Evolutionary conservation across 1,140 invertebrate species (phyloP).

Genomic region (Saccostrea glomerata): DNA sequence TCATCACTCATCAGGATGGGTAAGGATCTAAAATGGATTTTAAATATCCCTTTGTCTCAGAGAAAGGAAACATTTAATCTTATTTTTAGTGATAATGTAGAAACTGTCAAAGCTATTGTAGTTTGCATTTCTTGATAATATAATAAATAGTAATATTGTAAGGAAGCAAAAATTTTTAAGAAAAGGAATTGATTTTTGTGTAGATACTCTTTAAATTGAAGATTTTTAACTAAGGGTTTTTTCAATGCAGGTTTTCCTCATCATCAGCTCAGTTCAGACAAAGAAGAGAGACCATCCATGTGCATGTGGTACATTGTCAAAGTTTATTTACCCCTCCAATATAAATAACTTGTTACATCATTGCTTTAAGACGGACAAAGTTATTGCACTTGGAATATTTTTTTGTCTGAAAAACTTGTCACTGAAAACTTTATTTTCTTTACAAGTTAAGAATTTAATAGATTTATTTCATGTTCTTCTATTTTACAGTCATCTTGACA

Average conservation of each 20-base stretch:
- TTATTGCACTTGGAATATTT: background rate
- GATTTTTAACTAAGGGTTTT: too few relatives aligned
- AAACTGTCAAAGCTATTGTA: too few relatives aligned
- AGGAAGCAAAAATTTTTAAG: too few relatives aligned
- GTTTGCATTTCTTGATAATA: too few relatives aligned
- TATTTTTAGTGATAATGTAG: too few relatives aligned
- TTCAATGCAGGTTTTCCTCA: slow-evolving; percentile 79
- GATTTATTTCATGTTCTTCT: slow-evolving; percentile 48
- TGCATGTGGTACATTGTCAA: slow-evolving; percentile 88
- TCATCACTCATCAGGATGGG: slow-evolving; percentile 82
- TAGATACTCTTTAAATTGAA: too few relatives aligned
- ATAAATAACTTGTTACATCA: too few relatives aligned
- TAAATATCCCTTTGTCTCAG: too few relatives aligned
- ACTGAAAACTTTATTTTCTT: too few relatives aligned
- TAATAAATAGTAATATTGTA: too few relatives aligned
- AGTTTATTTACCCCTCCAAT: background rate
- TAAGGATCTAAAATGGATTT: slow-evolving; percentile 54
- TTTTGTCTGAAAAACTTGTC: background rate
- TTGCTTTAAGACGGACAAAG: background rate
- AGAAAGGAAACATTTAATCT: too few relatives aligned
- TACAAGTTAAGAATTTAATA: background rate
- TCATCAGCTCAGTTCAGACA: slow-evolving; percentile 72
- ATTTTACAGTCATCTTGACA: slow-evolving; percentile 79
- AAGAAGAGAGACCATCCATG: slow-evolving; percentile 79
- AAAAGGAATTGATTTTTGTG: too few relatives aligned